Conservation (phyloP, 2,888 invertebrate species). For the Lepas anatifera region DNA sequence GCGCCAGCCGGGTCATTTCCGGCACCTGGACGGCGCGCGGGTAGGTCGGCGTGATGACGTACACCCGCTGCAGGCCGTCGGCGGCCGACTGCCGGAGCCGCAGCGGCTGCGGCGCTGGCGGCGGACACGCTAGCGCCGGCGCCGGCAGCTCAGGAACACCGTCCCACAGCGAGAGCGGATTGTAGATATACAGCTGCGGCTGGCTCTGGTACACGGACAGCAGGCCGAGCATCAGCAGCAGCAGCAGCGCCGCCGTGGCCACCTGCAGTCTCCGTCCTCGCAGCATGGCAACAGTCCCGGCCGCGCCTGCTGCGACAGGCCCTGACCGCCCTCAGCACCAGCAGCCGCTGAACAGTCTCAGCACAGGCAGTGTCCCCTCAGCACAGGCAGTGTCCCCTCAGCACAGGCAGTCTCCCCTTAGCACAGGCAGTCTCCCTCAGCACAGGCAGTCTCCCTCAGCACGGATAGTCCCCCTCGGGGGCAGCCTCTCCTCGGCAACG, state of each 20-base stretch:
- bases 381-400: too few species aligned
- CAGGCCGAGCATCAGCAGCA: neutral
- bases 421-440: too few species aligned
- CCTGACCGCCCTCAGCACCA: too few species aligned
- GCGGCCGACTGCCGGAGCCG: neutral
- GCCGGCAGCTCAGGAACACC: neutral
- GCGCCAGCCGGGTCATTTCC: constrained; percentile 24
- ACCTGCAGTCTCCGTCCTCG: neutral
- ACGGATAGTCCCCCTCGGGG: too few species aligned
- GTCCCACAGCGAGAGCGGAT: neutral
- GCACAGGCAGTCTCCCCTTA: too few species aligned
- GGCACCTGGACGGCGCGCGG: constrained; percentile 25
- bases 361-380: too few species aligned
- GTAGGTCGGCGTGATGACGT: constrained; percentile 26
- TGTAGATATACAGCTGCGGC: neutral
- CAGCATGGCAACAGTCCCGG: too few species aligned
- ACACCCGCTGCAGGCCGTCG: constrained; percentile 13
- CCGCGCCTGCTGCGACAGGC: too few species aligned
- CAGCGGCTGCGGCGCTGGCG: neutral
- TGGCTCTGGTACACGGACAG: neutral
- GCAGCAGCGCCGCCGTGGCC: neutral
- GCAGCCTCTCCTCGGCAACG: too few species aligned
- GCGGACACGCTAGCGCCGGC: neutral
- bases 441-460: too few species aligned
- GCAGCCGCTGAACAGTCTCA: too few species aligned